Percentiles rank a stretch among this genome's conserved stretches.
These are phyloP conservation scores for Tachina lurida DNA, from an alignment of 2,888 invertebrate genomes.

Conservation along the genomic window DNA sequence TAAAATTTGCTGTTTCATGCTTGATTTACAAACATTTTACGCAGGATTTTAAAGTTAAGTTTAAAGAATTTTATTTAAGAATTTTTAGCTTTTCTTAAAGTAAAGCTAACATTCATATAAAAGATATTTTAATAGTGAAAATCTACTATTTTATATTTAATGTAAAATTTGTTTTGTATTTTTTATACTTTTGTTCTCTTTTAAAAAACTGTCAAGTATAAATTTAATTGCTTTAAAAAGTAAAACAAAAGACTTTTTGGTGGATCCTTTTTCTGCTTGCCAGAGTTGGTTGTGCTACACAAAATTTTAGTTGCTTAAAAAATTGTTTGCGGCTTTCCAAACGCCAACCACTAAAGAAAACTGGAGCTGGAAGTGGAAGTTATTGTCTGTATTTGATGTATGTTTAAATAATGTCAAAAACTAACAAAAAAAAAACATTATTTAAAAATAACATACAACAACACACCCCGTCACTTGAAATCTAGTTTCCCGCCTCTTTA, in stretches of 20 bases:
- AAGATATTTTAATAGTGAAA: too few species aligned
- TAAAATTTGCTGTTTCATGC: constrained; percentile 42
- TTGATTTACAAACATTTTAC: constrained; percentile 3
- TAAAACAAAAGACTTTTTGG: constrained; percentile 35
- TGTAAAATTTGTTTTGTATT: neutral
- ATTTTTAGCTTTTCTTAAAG: too few species aligned
- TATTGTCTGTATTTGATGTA: constrained; percentile 53
- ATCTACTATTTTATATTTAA: neutral
- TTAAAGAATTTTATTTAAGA: too few species aligned
- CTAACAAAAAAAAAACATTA: constrained; percentile 23
- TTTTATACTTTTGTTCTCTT: neutral
- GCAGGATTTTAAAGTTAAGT: neutral
- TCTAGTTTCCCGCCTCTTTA: neutral
- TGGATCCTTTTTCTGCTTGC: neutral
- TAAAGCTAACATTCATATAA: too few species aligned
- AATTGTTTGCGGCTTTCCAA: constrained; percentile 2
- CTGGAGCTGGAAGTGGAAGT: neutral
- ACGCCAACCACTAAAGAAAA: neutral
- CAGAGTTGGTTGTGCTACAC: constrained; percentile 7
- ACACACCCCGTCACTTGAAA: constrained; percentile 4
- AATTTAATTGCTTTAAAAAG: constrained; percentile 12
- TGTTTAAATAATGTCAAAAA: constrained; percentile 22
- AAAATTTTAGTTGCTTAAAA: constrained; percentile 22
- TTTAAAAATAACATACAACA: constrained; percentile 17
- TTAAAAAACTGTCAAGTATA: neutral